Percentiles rank a stretch among this genome's conserved stretches.
Conservation (phyloP, 2,888 invertebrate species). For the Cheilosia soror region DNA sequence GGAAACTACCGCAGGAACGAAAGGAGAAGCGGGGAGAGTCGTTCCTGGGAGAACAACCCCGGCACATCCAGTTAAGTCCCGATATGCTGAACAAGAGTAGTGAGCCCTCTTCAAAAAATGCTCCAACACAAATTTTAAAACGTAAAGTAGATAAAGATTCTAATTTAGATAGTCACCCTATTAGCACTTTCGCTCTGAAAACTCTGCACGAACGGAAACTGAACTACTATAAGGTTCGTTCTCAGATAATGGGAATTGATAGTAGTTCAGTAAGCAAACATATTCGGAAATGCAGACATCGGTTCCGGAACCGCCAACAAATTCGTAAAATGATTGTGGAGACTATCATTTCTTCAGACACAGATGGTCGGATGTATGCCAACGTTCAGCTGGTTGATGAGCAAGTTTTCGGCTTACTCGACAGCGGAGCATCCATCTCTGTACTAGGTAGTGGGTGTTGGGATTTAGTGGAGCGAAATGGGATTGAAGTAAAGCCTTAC, state of each 20-base stretch:
- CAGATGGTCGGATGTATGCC: constrained; percentile 1
- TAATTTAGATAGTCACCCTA: too few species aligned
- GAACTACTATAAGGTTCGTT: background rate
- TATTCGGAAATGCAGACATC: background rate
- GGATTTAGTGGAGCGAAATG: too few species aligned
- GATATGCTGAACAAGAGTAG: background rate
- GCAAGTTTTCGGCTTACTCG: background rate
- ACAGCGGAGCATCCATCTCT: constrained; percentile 2
- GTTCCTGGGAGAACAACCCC: background rate
- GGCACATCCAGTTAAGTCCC: too few species aligned
- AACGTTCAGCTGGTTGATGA: background rate
- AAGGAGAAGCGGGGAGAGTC: background rate
- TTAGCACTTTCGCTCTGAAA: too few species aligned
- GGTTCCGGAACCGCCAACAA: background rate
- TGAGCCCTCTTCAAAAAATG: background rate
- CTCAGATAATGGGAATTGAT: background rate
- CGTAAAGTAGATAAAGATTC: too few species aligned
- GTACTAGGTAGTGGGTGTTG: background rate
- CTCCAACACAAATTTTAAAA: background rate
- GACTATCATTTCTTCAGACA: background rate
- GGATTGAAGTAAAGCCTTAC: too few species aligned
- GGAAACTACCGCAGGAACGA: constrained; percentile 6
- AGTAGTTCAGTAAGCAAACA: background rate
- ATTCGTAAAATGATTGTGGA: background rate
- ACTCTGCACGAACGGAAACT: background rate